Evolutionary conservation across 92 coral and sea anemone species (phyloP), one percentile per base, ranked within the genome.

Genomic region (Epizoanthus stellaris): DNA sequence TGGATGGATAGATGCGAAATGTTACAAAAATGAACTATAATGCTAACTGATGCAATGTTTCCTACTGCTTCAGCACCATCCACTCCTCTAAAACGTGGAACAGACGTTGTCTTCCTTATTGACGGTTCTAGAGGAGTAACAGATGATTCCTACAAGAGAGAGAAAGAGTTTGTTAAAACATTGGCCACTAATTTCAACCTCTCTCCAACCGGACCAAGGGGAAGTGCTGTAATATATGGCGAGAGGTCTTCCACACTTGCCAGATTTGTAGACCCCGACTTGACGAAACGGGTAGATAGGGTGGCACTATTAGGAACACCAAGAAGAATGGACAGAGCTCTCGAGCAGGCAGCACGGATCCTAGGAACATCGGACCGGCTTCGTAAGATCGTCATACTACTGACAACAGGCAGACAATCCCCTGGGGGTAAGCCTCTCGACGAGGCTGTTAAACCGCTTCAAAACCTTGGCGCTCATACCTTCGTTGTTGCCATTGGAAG

Each of bases 401-500:
- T 95, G 45, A 92, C 98, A 53, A 85, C 95, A 62, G 97, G 94
- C 10, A 84, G 72, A 57, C 93, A 92, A 34, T 79, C 95, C 11
- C 89, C 89, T 1, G 86, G 64, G 25, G 73, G 89, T 10, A 93
- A 87, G 54, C 62, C 88, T 21, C 82, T 95, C 65, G 81, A 64
- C 16, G 82, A 64, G 4, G 90, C 94, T n/a, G 87, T 90, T 7
- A 60, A 86, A 42, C 87, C 82, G 42, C 73, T 95, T 17, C 63
- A 77, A 17, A 88, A 87, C 14, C 82, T 70, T 73, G 98, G 98
- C 54, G 91, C 91, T 19, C 90, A 91, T 5, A 90, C 90, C 5
- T 95, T 92, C 67, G 91, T 95, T 30, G 85, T 95, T 38, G 98
- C 93, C 19, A 83, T 95, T 76, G 95, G 94, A 9, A 54, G 49